Evolutionary conservation across 92 coral and sea anemone species (phyloP).

Genomic region (Muricea muricata): DNA sequence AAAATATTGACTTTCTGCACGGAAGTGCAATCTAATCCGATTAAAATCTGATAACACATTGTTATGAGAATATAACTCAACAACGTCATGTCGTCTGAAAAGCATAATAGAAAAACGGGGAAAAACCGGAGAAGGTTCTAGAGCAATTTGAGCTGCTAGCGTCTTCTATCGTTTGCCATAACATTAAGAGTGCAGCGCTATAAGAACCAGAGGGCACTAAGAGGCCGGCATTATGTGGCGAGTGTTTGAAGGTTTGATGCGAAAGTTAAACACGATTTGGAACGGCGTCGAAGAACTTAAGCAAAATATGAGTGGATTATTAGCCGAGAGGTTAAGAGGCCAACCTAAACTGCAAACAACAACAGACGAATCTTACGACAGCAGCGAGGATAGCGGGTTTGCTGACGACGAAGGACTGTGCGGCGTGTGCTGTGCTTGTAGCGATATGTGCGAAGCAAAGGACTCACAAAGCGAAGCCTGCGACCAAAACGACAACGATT

Average conservation of each 20-base stretch:
- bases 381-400: constrained; percentile 28
- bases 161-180: not conserved
- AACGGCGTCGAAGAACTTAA: not conserved
- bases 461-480: not conserved
- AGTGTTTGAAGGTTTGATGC: not conserved
- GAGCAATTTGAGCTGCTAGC: too few relatives aligned
- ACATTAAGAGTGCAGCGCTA: not conserved
- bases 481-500: constrained; percentile 23
- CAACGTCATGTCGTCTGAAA: too few relatives aligned
- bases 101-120: too few relatives aligned
- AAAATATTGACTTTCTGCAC: too few relatives aligned
- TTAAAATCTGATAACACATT: too few relatives aligned
- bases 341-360: not conserved
- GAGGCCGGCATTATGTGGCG: not conserved
- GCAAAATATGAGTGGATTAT: not conserved
- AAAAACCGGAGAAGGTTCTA: too few relatives aligned
- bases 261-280: constrained; percentile 4
- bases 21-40: too few relatives aligned
- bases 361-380: not conserved
- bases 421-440: not conserved
- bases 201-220: not conserved
- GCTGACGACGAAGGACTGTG: constrained; percentile 27
- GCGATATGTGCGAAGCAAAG: not conserved
- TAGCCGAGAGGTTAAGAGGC: not conserved
- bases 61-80: too few relatives aligned